A percentile compares a stretch with the other conserved stretches of the same genome.
phyloP scores from a whole-genome alignment of 2,888 invertebrate genomes.

The Microctonus hyperodae region DNA sequence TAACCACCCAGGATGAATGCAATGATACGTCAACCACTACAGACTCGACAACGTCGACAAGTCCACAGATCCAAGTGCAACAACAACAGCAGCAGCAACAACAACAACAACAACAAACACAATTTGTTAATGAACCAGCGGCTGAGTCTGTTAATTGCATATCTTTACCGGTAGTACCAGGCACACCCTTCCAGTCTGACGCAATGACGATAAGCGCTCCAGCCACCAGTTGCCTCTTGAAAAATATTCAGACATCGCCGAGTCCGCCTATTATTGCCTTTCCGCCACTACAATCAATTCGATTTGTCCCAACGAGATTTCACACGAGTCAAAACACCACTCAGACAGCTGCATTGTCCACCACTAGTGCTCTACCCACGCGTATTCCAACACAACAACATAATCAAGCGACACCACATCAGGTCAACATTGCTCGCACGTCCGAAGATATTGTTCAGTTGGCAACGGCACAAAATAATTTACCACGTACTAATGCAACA shows the following conservation, averaged over 20 bases:
- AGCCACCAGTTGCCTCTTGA: slow-evolving; percentile 54
- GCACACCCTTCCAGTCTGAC: slow-evolving; percentile 50
- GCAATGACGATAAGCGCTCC: slow-evolving; percentile 39
- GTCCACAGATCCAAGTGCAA: slow-evolving; percentile 36
- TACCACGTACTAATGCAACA: slow-evolving; percentile 27
- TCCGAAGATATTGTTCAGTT: slow-evolving; percentile 54
- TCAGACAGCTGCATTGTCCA: slow-evolving; percentile 25
- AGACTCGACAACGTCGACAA: slow-evolving; percentile 45
- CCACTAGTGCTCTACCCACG: slow-evolving; percentile 30
- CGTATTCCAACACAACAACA: slow-evolving; percentile 41
- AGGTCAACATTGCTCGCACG: slow-evolving; percentile 51
- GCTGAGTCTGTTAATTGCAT: slow-evolving; percentile 52
- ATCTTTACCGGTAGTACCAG: slow-evolving; percentile 54
- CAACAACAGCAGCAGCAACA: slow-evolving; percentile 30
- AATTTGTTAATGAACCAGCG: slow-evolving; percentile 42
- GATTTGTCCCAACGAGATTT: slow-evolving; percentile 59
- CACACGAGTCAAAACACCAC: slow-evolving; percentile 37
- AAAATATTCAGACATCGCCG: slow-evolving; percentile 53
- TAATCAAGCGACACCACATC: slow-evolving; percentile 39
- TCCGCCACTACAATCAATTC: slow-evolving; percentile 58
- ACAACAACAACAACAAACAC: slow-evolving; percentile 39
- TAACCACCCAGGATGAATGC: slow-evolving; percentile 56
- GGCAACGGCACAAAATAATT: slow-evolving; percentile 39
- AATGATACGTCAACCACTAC: slow-evolving; percentile 52
- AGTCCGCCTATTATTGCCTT: slow-evolving; percentile 58